These are phyloP conservation scores for Anguilla rostrata DNA, from an alignment of 2,113 vertebrate genomes.

Conservation along the genomic window DNA sequence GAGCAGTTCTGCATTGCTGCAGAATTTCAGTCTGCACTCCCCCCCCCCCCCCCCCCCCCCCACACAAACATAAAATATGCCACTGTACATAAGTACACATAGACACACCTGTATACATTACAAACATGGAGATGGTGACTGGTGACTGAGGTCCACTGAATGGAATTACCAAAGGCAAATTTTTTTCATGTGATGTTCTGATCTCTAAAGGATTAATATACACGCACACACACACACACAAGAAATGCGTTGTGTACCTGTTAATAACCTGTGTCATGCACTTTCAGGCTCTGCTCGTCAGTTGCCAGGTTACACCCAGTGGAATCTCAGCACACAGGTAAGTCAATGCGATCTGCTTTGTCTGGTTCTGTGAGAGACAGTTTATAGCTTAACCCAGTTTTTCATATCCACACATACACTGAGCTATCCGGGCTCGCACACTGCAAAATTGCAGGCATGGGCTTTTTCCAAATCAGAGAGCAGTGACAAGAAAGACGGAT, in stretches of 20 bases:
- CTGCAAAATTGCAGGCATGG: too few species aligned
- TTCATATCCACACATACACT: too few species aligned
- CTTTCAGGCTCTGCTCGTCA: background rate
- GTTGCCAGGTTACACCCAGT: background rate
- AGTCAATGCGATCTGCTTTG: background rate
- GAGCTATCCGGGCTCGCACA: background rate
- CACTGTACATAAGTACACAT: too few species aligned
- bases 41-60: background rate
- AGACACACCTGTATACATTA: too few species aligned
- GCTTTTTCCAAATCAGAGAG: background rate
- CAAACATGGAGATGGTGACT: too few species aligned
- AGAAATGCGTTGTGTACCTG: background rate
- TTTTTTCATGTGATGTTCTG: too few species aligned
- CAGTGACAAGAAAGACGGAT: background rate
- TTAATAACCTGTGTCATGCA: background rate
- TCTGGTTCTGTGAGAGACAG: background rate
- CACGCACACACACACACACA: background rate
- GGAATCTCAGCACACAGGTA: background rate
- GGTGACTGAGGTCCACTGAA: too few species aligned
- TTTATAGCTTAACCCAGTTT: background rate
- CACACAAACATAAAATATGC: background rate
- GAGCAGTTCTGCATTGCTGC: background rate
- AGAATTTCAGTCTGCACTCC: background rate
- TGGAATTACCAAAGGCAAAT: too few species aligned
- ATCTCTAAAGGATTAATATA: too few species aligned